These are phyloP conservation scores for Hartigia nigra DNA, from an alignment of 2,888 invertebrate genomes.

Conservation along the genomic window DNA sequence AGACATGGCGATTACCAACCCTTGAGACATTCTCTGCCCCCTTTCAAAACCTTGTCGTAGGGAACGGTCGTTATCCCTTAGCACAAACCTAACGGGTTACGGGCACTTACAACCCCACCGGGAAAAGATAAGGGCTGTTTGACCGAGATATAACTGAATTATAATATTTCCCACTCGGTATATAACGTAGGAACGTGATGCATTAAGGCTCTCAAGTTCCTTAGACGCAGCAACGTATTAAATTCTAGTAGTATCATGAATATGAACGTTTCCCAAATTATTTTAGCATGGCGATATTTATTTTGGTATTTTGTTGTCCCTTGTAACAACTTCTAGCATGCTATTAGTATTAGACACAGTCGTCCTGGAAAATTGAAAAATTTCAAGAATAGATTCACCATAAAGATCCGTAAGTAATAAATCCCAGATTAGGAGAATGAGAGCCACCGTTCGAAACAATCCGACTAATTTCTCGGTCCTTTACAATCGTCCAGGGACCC, in stretches of 20 bases:
- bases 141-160: slow-evolving; percentile 1
- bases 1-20: slow-evolving; percentile 18
- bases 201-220: not conserved
- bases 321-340: not conserved
- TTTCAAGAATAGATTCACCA: not conserved
- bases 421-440: slow-evolving; percentile 46
- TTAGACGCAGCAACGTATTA: not conserved
- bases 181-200: not conserved
- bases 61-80: not conserved
- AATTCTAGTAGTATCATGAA: not conserved
- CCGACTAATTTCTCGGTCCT: slow-evolving; percentile 50
- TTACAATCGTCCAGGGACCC: slow-evolving; percentile 36
- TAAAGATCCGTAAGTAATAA: not conserved
- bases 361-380: not conserved
- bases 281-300: not conserved
- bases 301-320: not conserved
- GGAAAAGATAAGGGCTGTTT: not conserved
- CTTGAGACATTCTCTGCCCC: not conserved
- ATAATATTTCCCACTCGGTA: not conserved
- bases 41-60: not conserved
- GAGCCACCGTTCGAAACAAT: slow-evolving; percentile 50
- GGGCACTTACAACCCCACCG: not conserved
- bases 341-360: not conserved
- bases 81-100: not conserved
- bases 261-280: not conserved